These are phyloP conservation scores for Malthinus flaveolus DNA, from an alignment of 2,888 invertebrate genomes.

Conservation along the genomic window DNA sequence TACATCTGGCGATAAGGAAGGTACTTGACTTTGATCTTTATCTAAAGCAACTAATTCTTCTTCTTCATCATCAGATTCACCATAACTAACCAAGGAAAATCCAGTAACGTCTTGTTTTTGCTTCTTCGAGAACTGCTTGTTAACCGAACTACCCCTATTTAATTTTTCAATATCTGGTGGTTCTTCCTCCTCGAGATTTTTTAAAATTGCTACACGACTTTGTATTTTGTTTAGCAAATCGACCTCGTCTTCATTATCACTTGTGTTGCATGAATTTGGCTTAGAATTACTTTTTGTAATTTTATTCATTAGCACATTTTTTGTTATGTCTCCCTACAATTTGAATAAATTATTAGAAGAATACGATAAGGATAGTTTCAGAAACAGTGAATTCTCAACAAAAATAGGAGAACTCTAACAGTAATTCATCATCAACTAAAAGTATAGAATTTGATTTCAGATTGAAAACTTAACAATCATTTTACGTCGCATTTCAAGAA, in stretches of 20 bases:
- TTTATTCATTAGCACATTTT: not conserved
- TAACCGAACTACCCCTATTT: conserved; percentile 26
- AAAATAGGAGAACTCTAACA: conserved; percentile 50
- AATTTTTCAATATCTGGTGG: conserved; percentile 47
- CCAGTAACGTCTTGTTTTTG: conserved; percentile 34
- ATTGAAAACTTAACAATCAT: conserved; percentile 52
- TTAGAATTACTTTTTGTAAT: conserved; percentile 1
- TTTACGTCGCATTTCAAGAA: not conserved
- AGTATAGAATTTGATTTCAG: conserved; percentile 43
- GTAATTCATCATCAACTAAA: conserved; percentile 48
- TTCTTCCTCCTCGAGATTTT: conserved; percentile 52
- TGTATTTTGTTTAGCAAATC: conserved; percentile 52
- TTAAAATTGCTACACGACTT: conserved; percentile 53
- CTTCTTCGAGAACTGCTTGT: conserved; percentile 18
- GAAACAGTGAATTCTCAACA: conserved; percentile 49
- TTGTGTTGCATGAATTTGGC: conserved; percentile 19
- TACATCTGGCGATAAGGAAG: conserved; percentile 3
- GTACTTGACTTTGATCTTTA: conserved; percentile 30
- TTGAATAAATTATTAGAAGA: not conserved
- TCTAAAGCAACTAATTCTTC: conserved; percentile 27
- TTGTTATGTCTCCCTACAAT: not conserved
- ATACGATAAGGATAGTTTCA: conserved; percentile 36
- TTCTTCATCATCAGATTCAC: conserved; percentile 58
- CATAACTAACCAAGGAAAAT: conserved; percentile 59
- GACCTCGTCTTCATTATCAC: conserved; percentile 48